These are phyloP conservation scores for Thamnophis elegans DNA, from an alignment of 2,797 vertebrate species.

Conservation along the genomic window DNA sequence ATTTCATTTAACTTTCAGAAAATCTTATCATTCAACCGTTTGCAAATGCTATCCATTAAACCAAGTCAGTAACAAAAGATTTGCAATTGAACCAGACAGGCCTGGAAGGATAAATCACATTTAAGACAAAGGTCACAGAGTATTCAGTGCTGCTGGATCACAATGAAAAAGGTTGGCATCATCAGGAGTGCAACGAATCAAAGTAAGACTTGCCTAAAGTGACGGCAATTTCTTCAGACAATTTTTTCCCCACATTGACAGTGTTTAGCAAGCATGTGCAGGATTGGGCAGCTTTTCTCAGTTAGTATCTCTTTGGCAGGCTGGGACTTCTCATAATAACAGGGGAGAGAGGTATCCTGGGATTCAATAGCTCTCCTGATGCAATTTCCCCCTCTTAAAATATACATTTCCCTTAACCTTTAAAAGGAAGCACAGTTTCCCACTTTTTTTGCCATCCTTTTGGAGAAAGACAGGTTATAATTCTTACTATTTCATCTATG, in stretches of 20 bases:
- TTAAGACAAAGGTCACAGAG: not conserved
- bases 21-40: not conserved
- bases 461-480: not conserved
- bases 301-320: not conserved
- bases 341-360: too few species aligned
- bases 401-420: not conserved
- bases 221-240: not conserved
- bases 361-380: not conserved
- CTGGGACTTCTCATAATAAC: too few species aligned
- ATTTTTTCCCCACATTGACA: too few species aligned
- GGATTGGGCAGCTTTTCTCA: not conserved
- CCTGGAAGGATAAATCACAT: conserved; percentile 7
- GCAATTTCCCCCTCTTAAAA: not conserved
- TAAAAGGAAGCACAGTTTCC: not conserved
- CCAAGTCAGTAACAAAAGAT: not conserved
- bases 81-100: conserved; percentile 4
- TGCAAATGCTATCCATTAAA: not conserved
- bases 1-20: not conserved
- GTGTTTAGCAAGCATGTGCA: not conserved
- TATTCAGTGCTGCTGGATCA: not conserved
- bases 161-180: not conserved
- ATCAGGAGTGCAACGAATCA: not conserved
- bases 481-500: not conserved
- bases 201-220: not conserved
- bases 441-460: not conserved